Conservation (phyloP, 2,113 vertebrate genomes). For the Herpailurus yagouaroundi region DNA sequence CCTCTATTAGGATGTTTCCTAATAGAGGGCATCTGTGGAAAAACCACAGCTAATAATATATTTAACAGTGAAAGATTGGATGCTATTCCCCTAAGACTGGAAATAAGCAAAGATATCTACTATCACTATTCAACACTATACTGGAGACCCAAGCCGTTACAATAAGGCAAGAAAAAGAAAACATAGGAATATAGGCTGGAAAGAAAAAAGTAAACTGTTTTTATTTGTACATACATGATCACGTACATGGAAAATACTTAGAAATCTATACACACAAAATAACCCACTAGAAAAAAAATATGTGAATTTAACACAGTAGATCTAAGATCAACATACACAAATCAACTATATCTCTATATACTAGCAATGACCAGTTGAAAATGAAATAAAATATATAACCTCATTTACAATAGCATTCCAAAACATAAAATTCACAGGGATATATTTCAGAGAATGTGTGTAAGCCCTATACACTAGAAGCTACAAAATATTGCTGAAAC, state of each 20-base stretch:
- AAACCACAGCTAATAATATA: neutral
- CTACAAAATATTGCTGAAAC: neutral
- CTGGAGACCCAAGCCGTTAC: neutral
- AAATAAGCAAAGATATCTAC: neutral
- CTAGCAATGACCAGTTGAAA: constrained; percentile 18
- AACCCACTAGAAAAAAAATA: neutral
- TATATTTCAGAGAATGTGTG: neutral
- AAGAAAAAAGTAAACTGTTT: neutral
- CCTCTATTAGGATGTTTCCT: no score
- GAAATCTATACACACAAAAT: neutral
- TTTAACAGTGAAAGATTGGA: neutral
- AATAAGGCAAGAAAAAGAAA: constrained; percentile 16
- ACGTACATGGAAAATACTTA: neutral
- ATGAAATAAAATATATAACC: constrained; percentile 27
- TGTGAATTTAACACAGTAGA: constrained; percentile 2
- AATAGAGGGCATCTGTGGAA: neutral
- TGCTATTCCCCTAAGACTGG: neutral
- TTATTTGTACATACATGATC: neutral
- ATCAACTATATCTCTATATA: neutral
- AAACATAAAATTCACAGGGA: neutral
- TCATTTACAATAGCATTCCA: neutral
- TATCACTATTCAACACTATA: neutral
- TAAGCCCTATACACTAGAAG: neutral
- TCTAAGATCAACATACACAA: constrained; percentile 1
- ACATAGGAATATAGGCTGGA: neutral